These are phyloP conservation scores for Penaeus indicus DNA, from an alignment of 1,140 invertebrate species.

Conservation along the genomic window DNA sequence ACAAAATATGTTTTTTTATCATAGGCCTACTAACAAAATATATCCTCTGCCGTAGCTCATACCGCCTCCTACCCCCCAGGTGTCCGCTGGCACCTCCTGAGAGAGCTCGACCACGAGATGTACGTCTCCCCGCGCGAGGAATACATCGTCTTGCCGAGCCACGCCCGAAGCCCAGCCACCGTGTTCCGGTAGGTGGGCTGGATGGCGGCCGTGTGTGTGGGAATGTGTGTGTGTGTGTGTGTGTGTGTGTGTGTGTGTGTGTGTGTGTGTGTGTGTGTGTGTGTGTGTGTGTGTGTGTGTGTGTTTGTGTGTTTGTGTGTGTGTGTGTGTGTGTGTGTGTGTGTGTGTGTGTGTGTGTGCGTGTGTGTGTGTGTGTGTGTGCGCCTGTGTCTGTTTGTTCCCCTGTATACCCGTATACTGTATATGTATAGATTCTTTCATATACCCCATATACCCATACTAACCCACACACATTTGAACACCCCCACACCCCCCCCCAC, in stretches of 20 bases:
- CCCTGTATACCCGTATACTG: not conserved
- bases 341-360: no score
- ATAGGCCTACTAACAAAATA: no score
- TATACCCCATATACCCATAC: not conserved
- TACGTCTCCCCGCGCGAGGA: constrained; percentile 69
- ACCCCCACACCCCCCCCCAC: constrained; percentile 66
- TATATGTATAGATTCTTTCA: not conserved
- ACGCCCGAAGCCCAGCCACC: not conserved
- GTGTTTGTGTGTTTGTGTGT: no score
- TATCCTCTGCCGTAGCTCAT: not conserved
- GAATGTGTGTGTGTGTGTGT: no score
- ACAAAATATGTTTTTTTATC: no score
- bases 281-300: no score
- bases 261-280: no score
- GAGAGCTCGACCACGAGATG: constrained; percentile 69
- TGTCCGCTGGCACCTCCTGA: constrained; percentile 71
- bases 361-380: not conserved
- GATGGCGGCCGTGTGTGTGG: not conserved
- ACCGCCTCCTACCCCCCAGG: constrained; percentile 66
- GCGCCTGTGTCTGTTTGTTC: not conserved
- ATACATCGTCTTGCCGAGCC: constrained; percentile 70
- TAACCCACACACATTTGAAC: not conserved
- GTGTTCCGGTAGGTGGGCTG: not conserved
- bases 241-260: no score
- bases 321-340: no score